Evolutionary conservation across 92 coral and sea anemone species (phyloP), one percentile per base, ranked within the genome.

Genomic region (Epizoanthus fatuus): DNA sequence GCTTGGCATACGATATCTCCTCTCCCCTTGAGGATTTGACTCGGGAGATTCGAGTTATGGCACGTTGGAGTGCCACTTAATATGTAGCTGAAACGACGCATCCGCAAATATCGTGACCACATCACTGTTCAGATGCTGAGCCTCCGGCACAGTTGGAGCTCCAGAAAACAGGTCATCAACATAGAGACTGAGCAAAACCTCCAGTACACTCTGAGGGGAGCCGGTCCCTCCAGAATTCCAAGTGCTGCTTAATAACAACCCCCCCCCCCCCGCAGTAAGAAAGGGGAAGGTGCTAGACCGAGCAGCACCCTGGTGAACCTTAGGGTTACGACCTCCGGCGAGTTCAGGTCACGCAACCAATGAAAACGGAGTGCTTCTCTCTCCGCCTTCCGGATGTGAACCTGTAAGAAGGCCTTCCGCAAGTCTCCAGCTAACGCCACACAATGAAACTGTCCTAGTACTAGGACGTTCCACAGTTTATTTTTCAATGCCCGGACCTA

Each of bases 361-460:
- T 68, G 74, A 20, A 68, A 68, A 37, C 74, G 74, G 47, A 32
- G 9, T 74, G 44, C 17, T n/a, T n/a, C n/a, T n/a, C n/a, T n/a
- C n/a, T n/a, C n/a, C n/a, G n/a, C n/a, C n/a, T n/a, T n/a, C n/a
- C n/a, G n/a, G n/a, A n/a, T n/a, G n/a, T n/a, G n/a, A n/a, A n/a
- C n/a, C n/a, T n/a, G n/a, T n/a, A 53, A 74, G n/a, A 79, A 79
- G 2, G 84, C 72, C 20, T 44, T 39, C 1, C 58, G 71, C 29
- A 79, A 60, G 47, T 79, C 84, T 4, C 71, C 84, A 3, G 84
- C 70, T 13, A 62, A 32, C 13, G 71, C 55, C 71, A 79, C 84
- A 37, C 70, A 13, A 40, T 79, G 70, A 53, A 79, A 60, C 1
- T 72, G 58, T 37, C 57, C 53, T 2, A 55, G 58, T 3, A 63